Percentiles rank a stretch among this genome's conserved stretches.
Evolutionary conservation across 1,140 invertebrate species (phyloP).

Genomic region (Drosophila equinoxialis): DNA sequence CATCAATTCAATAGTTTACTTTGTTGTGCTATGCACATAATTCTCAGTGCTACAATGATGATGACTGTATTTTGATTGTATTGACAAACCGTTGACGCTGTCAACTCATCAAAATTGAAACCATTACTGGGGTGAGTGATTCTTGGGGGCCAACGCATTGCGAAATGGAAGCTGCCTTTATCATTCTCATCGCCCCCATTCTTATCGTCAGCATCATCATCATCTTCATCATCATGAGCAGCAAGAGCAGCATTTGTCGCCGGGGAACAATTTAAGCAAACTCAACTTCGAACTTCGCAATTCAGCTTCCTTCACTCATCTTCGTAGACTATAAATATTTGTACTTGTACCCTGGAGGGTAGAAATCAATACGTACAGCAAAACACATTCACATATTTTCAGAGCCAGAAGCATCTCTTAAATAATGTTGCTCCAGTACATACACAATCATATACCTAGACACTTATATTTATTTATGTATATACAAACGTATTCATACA

Average conservation of each 20-base stretch:
- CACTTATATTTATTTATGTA: neutral
- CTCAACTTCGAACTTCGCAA: constrained; percentile 32
- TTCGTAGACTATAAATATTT: constrained; percentile 60
- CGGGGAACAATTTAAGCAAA: constrained; percentile 55
- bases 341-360: constrained; percentile 34
- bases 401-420: constrained; percentile 19
- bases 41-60: constrained; percentile 32
- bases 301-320: constrained; percentile 19
- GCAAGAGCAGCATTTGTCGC: constrained; percentile 31
- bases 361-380: constrained; percentile 56
- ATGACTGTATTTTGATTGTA: constrained; percentile 24
- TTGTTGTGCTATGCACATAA: constrained; percentile 28
- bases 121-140: neutral
- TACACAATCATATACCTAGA: neutral
- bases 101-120: constrained; percentile 21
- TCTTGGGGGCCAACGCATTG: neutral
- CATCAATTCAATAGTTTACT: constrained; percentile 50
- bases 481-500: no score
- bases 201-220: constrained; percentile 4
- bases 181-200: constrained; percentile 11
- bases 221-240: neutral
- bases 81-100: constrained; percentile 25
- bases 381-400: constrained; percentile 33
- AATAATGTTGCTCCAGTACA: constrained; percentile 16
- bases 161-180: constrained; percentile 16